Percentiles rank a stretch among this genome's conserved stretches.
Evolutionary conservation across 2,113 vertebrate genomes (phyloP).

Genomic region (Bos indicus): DNA sequence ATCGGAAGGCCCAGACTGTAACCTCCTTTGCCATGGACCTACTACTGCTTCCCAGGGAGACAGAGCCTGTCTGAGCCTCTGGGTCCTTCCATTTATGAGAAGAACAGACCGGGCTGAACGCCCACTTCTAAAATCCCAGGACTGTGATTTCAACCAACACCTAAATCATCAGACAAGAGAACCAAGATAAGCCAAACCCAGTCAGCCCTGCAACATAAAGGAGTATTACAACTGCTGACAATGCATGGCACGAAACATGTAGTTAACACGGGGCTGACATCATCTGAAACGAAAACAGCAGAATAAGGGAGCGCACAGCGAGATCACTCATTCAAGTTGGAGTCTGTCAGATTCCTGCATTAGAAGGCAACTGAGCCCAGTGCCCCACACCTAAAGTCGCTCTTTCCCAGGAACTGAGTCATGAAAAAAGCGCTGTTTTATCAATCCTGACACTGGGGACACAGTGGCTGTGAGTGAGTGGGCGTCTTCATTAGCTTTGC

Average conservation of each 20-base stretch:
- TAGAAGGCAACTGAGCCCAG: not conserved
- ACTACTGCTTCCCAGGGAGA: not conserved
- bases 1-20: not conserved
- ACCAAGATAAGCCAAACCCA: not conserved
- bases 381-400: not conserved
- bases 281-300: not conserved
- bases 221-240: not conserved
- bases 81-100: not conserved
- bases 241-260: not conserved
- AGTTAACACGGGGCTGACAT: not conserved
- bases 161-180: not conserved
- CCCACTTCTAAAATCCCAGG: not conserved
- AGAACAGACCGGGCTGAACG: not conserved
- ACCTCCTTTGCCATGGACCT: too few relatives aligned
- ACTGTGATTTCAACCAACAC: not conserved
- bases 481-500: not conserved
- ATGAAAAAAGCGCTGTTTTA: not conserved
- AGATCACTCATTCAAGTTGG: not conserved
- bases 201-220: not conserved
- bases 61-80: not conserved
- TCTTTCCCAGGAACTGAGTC: not conserved
- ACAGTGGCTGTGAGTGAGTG: accelerated
- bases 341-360: not conserved
- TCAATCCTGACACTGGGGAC: not conserved
- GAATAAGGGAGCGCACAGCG: not conserved